These are phyloP conservation scores for Neotragus pygmaeus DNA, from an alignment of 2,113 vertebrate genomes.

Conservation along the genomic window DNA sequence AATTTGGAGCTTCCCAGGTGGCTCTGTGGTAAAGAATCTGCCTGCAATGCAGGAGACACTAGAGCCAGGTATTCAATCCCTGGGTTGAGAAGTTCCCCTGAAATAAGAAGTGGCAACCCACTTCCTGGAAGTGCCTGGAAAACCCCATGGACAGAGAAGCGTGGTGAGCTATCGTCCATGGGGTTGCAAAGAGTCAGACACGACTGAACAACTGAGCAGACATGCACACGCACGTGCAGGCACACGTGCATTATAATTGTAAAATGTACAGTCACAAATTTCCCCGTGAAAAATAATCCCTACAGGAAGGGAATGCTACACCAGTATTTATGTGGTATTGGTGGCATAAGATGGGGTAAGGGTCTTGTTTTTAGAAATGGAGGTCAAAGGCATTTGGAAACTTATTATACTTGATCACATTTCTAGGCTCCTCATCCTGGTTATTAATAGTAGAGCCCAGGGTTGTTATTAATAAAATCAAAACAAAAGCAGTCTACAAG, in stretches of 20 bases:
- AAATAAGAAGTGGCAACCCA: not conserved
- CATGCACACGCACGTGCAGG: rapidly evolving
- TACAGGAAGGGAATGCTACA: not conserved
- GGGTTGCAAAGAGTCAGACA: not conserved
- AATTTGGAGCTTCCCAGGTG: not conserved
- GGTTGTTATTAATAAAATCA: not conserved
- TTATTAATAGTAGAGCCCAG: not conserved
- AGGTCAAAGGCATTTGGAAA: not conserved
- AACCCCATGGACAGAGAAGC: not conserved
- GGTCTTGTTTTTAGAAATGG: not conserved
- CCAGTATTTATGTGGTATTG: not conserved
- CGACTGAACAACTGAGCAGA: rapidly evolving
- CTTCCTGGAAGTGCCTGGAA: not conserved
- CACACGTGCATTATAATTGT: not conserved
- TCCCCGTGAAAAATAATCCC: not conserved
- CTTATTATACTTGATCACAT: not conserved
- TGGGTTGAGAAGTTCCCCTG: not conserved
- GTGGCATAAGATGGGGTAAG: too few species aligned
- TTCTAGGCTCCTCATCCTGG: not conserved
- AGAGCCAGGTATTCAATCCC: not conserved
- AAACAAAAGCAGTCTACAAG: not conserved
- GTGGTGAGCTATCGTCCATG: not conserved
- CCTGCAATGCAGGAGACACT: not conserved
- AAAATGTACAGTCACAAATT: conserved; percentile 37
- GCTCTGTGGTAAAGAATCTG: not conserved